Percentiles rank a stretch among this genome's conserved stretches.
phyloP scores from a whole-genome alignment of 2,113 vertebrate species.

The Bostrychus sinensis region DNA sequence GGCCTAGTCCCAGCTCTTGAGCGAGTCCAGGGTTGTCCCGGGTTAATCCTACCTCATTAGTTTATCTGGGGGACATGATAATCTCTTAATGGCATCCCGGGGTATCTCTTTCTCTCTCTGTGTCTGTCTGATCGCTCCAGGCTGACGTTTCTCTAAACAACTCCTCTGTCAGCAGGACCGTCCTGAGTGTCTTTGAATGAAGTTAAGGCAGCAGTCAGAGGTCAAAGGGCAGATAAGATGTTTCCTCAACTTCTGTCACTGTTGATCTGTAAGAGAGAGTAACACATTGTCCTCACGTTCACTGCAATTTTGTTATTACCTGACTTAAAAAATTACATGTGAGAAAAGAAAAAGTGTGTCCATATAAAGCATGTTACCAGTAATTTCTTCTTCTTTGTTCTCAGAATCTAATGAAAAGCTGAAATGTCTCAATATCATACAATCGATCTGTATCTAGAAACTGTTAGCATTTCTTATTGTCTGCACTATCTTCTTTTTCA shows the following conservation, averaged over 20 bases:
- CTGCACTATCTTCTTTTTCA: too few relatives aligned
- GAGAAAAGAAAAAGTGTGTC: too few relatives aligned
- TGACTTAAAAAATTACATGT: too few relatives aligned
- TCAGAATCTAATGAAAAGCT: too few relatives aligned
- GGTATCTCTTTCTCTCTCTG: conserved; percentile 29
- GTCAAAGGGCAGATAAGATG: neutral
- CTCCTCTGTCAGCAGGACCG: conserved; percentile 16
- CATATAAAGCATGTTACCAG: too few relatives aligned
- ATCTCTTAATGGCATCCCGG: conserved; percentile 63
- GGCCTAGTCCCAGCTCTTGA: conserved; percentile 7
- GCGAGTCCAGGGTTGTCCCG: conserved; percentile 27
- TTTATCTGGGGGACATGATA: conserved; percentile 35
- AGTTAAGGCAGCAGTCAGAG: conserved; percentile 2
- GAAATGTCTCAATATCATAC: too few relatives aligned
- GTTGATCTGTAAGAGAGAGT: neutral
- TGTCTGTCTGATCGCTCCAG: conserved; percentile 12
- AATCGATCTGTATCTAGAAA: too few relatives aligned
- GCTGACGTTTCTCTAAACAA: conserved; percentile 38
- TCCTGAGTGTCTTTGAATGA: conserved; percentile 1
- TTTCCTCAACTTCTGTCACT: neutral
- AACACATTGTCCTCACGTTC: neutral
- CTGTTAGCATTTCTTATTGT: too few relatives aligned
- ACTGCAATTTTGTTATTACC: too few relatives aligned
- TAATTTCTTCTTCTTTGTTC: too few relatives aligned
- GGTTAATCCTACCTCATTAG: conserved; percentile 42